Evolutionary conservation across 2,888 invertebrate species (phyloP), one percentile per base, ranked within the genome.

Genomic region (Autographa pulchrina): DNA sequence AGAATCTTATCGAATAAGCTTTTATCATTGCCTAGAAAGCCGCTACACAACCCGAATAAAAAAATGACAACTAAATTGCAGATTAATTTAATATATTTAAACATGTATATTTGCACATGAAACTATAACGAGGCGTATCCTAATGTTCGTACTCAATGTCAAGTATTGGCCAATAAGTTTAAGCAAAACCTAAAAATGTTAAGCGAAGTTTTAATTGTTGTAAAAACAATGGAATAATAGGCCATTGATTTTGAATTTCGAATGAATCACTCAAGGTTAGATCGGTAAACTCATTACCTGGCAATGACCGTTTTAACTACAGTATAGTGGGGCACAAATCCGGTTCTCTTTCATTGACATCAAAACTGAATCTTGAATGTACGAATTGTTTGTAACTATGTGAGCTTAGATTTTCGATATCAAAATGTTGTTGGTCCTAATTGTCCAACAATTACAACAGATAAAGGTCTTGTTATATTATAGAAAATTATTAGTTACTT

Each of bases 301-400:
- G 82, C 87, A 89, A 86, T 90, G 89, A 86, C 88, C 86, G 80
- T 81, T 77, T 83, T 85, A 80, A 72, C 74, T 65, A 66, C 59
- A 67, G 68, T 68, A 70, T 75, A 78, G 68, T 76, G 66, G 67
- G 65, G 62, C 72, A 70, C 65, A 62, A 80, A 84, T 87, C 86
- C 87, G 83, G 84, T 85, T 81, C 58, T 72, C 62, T 74, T 78
- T 76, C 81, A 81, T 80, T 83, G 83, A 72, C 79, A 83, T 76
- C 67, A 65, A 75, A 67, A 75, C 68, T 43, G 67, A 62, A 66
- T 25, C 65, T 65, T 61, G 68, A 62, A 52, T 35, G 35, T 63
- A 62, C n/a, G 16, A 7, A 16, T n/a, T 56, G 54, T 54, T 48
- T 7, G 54, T 56, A 11, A 13, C 25, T 54, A 11, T 11, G 11